A percentile compares a stretch with the other conserved stretches of the same genome.
Evolutionary conservation across 2,888 invertebrate species (phyloP).

Genomic region (Bombylius discolor): DNA sequence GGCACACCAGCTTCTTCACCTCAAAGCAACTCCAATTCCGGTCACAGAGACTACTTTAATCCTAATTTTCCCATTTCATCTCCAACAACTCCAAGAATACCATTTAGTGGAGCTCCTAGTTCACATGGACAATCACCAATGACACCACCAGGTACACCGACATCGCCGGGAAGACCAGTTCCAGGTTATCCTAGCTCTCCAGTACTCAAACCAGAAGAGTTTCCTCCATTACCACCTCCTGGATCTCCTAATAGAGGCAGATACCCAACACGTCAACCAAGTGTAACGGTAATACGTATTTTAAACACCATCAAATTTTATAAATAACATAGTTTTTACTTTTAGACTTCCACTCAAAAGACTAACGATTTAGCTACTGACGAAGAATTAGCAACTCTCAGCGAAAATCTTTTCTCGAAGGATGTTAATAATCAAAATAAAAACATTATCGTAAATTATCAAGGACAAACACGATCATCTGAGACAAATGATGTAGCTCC

Average conservation of each 20-base stretch:
- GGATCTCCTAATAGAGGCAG: slow-evolving; percentile 12
- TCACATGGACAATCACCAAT: slow-evolving; percentile 10
- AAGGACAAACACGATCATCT: slow-evolving; percentile 58
- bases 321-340: neutral
- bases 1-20: no score
- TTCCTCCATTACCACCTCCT: slow-evolving; percentile 10
- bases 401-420: slow-evolving; percentile 57
- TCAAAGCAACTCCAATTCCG: neutral
- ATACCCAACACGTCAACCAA: slow-evolving; percentile 11
- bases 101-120: neutral
- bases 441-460: slow-evolving; percentile 56
- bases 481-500: slow-evolving; percentile 60
- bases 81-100: neutral
- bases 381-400: slow-evolving; percentile 50
- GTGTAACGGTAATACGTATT: neutral
- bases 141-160: slow-evolving; percentile 10
- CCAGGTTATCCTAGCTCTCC: slow-evolving; percentile 7
- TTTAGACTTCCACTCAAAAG: neutral
- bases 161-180: slow-evolving; percentile 10
- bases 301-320: neutral
- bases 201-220: slow-evolving; percentile 3
- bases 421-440: slow-evolving; percentile 62
- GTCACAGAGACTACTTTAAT: slow-evolving; percentile 2
- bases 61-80: neutral
- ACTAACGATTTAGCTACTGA: slow-evolving; percentile 40